Evolutionary conservation across 2,888 invertebrate genomes (phyloP), one percentile per base, ranked within the genome.

Genomic region (Drosophila planitibia): DNA sequence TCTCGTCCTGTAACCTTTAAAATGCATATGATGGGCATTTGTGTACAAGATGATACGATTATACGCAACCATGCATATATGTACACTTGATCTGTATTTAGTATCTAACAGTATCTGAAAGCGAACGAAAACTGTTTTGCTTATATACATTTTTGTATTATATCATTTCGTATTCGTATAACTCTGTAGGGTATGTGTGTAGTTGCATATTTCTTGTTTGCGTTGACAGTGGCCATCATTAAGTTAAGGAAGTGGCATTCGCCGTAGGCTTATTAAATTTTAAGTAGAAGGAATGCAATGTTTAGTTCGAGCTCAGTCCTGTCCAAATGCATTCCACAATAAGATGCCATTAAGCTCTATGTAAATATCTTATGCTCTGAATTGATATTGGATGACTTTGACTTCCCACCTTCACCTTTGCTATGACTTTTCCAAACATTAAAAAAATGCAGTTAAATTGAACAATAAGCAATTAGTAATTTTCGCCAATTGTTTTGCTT

Each of bases 381-480:
- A 6, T 10, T 39, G 30, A 54, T 32, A 25, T 22, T 51, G 2
- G 33, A n/a, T 19, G 53, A 57, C 47, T n/a, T 41, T 37, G 9
- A 37, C 28, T 32, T 53, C 19, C 9, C 16, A n/a, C 59, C 47
- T 51, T 49, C 28, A 55, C 33, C 25, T 52, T 30, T 44, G 28
- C 68, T 47, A 70, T 51, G 54, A 47, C 51, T n/a, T 58, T 59
- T 59, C 47, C 37, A 63, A 77, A 47, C 39, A 49, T 39, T 55
- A 59, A 62, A 37, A 57, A 57, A 62, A 52, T 63, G 61, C 67
- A 77, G 65, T 77, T 64, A 67, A 49, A 61, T 63, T 53, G 28
- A 55, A 66, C 66, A 65, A 64, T 69, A 32, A 53, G 65, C 57
- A 63, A 61, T 64, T 22, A 60, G 52, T 70, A 71, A 62, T 58